Conservation (phyloP, 2,113 vertebrate genomes). For the Mus musculus region GRCm39 chr9:122936501-122937000, state of each 20-base stretch:
- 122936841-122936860: constrained; percentile 12
- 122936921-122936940: constrained; percentile 41
- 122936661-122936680: not conserved
- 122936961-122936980: constrained; percentile 12
- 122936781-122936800: not conserved
- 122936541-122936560: not conserved
- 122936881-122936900: constrained; percentile 58
- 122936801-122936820: constrained; percentile 34
- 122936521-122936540: not conserved
- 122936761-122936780: not conserved
- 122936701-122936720: not conserved
- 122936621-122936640: accelerated
- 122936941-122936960: not conserved
- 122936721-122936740: not conserved
- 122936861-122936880: not conserved
- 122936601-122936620: accelerated
- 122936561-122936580: not conserved
- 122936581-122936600: not conserved
- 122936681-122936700: not conserved
- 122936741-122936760: not conserved
- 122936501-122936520: not conserved
- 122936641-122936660: not conserved
- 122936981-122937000: constrained; percentile 8
- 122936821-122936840: constrained; percentile 6
- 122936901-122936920: constrained; percentile 45